Percentiles rank a stretch among this genome's conserved stretches.
These are phyloP conservation scores for Prochilodus magdalenae DNA, from an alignment of 2,113 vertebrate genomes.

Conservation along the genomic window DNA sequence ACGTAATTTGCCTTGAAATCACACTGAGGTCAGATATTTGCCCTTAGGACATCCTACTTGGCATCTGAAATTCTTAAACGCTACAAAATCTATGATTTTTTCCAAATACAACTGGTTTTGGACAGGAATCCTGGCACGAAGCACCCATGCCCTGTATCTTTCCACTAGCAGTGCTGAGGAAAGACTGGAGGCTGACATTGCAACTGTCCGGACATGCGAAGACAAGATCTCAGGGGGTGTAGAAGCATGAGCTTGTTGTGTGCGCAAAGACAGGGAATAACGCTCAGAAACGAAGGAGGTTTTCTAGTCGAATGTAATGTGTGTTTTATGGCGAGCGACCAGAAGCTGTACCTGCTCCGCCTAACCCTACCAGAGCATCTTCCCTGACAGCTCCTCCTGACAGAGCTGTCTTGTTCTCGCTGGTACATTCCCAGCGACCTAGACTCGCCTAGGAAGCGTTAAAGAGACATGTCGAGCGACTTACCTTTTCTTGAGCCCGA, in stretches of 20 bases:
- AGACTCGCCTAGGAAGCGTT: no score
- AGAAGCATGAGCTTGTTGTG: background rate
- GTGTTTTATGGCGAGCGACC: background rate
- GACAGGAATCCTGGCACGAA: conserved; percentile 3
- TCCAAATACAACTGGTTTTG: background rate
- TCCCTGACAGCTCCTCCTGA: background rate
- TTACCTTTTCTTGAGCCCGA: conserved; percentile 95
- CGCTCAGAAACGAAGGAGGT: background rate
- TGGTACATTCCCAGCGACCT: no score
- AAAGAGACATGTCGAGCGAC: background rate
- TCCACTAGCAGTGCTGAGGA: conserved; percentile 41
- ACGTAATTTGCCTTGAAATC: background rate
- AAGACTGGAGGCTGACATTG: conserved; percentile 37
- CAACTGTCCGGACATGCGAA: background rate
- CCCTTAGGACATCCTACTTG: background rate
- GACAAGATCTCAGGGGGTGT: background rate
- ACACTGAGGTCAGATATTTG: background rate
- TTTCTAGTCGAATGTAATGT: no score
- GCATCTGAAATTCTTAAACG: no score
- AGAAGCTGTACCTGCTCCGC: conserved; percentile 41
- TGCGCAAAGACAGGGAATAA: background rate
- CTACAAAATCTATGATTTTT: background rate
- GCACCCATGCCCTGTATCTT: conserved; percentile 14
- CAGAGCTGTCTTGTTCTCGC: background rate
- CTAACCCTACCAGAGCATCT: conserved; percentile 39